These are phyloP conservation scores for Dendrocincla tyrannina DNA, from an alignment of 2,797 vertebrate species.

Conservation along the genomic window DNA sequence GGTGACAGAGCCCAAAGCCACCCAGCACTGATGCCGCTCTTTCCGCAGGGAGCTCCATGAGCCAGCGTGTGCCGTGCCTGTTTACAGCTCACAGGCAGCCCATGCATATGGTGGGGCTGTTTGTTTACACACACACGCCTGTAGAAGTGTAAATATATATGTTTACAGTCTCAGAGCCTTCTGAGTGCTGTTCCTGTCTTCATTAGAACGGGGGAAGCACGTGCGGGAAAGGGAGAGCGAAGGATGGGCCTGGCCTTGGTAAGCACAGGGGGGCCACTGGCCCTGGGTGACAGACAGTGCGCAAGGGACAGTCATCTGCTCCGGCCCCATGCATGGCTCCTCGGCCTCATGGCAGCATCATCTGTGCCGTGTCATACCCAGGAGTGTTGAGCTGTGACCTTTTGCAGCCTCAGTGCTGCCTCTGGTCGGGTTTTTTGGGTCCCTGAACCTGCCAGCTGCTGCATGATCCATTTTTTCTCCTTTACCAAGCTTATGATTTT, in stretches of 20 bases:
- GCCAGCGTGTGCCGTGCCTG: neutral
- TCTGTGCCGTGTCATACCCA: accelerated
- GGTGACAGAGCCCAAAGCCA: neutral
- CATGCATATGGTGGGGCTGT: conserved; percentile 31
- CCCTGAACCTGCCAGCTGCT: accelerated
- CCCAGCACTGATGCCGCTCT: accelerated
- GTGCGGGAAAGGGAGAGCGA: neutral
- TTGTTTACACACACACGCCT: conserved; percentile 51
- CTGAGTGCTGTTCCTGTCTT: neutral
- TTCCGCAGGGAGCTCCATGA: accelerated
- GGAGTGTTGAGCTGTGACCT: neutral
- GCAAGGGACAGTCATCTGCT: neutral
- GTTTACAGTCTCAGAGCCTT: neutral
- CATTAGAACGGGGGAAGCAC: neutral
- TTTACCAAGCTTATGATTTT: conserved; percentile 26
- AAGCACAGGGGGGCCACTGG: neutral
- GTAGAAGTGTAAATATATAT: conserved; percentile 26
- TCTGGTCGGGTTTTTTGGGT: accelerated
- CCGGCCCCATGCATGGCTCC: accelerated
- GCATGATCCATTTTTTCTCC: neutral
- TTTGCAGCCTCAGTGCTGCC: accelerated
- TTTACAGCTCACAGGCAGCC: neutral
- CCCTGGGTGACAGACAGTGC: neutral
- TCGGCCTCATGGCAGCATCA: accelerated
- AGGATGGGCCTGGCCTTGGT: neutral